Evolutionary conservation across 2,113 vertebrate species (phyloP).

Genomic region (Petrocephalus microphthalmus): DNA sequence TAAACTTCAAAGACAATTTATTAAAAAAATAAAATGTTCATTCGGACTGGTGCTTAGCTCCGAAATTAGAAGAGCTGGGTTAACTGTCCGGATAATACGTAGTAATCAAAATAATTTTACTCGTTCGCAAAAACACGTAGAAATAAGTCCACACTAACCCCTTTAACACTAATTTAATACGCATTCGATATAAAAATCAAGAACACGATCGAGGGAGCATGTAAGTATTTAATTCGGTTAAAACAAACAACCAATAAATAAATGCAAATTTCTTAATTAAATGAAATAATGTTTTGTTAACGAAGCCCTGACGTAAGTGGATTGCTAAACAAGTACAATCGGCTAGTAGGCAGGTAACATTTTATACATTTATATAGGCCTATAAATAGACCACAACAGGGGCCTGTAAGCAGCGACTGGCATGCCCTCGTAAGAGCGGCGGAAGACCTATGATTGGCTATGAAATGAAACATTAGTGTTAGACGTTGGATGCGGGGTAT

Average conservation of each 20-base stretch:
- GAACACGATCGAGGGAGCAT: neutral
- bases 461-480: neutral
- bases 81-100: neutral
- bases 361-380: neutral
- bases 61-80: neutral
- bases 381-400: neutral
- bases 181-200: neutral
- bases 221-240: neutral
- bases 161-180: neutral
- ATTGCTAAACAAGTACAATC: constrained; percentile 3
- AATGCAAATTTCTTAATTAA: neutral
- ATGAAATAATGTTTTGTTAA: neutral
- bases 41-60: neutral
- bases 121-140: neutral
- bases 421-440: neutral
- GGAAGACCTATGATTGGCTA: neutral
- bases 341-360: neutral
- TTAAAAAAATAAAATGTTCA: neutral
- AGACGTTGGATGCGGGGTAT: neutral
- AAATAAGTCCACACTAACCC: neutral
- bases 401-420: neutral
- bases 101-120: neutral
- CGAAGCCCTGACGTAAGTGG: neutral
- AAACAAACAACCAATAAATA: neutral
- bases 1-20: neutral